A percentile compares a stretch with the other conserved stretches of the same genome.
Conservation (phyloP, 2,113 vertebrate genomes). For the Aviceda subcristata region DNA sequence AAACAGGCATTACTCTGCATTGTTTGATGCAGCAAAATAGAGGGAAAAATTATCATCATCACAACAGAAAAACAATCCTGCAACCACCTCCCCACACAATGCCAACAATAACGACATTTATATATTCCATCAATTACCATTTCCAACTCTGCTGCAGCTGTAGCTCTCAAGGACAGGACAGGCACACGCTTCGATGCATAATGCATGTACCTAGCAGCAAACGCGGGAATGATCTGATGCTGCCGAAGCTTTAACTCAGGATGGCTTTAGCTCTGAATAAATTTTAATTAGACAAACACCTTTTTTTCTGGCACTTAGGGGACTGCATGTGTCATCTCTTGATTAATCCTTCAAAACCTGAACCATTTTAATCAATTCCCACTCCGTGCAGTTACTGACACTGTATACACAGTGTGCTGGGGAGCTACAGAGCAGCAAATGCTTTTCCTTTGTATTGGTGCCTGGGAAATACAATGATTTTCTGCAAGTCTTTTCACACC, state of each 20-base stretch:
- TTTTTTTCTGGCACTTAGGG: slow-evolving; percentile 40
- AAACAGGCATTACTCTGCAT: neutral
- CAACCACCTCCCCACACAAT: neutral
- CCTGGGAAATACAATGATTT: slow-evolving; percentile 3
- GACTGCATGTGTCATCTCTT: slow-evolving; percentile 42
- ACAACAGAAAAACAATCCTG: neutral
- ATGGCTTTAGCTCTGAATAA: slow-evolving; percentile 49
- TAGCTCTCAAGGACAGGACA: slow-evolving; percentile 53
- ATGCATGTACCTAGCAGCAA: slow-evolving; percentile 32
- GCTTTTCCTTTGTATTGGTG: neutral
- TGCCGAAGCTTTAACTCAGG: neutral
- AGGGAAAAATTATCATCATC: neutral
- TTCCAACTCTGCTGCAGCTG: slow-evolving; percentile 45
- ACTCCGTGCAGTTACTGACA: slow-evolving; percentile 11
- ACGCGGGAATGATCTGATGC: neutral
- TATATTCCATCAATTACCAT: slow-evolving; percentile 52
- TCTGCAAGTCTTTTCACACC: slow-evolving; percentile 10
- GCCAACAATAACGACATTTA: slow-evolving; percentile 50
- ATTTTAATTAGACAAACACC: slow-evolving; percentile 64
- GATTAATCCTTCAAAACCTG: slow-evolving; percentile 65
- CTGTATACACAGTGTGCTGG: neutral
- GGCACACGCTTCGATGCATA: neutral
- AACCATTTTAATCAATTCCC: slow-evolving; percentile 47
- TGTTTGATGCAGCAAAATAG: neutral
- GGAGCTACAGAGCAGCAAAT: neutral